Evolutionary conservation across 2,888 invertebrate genomes (phyloP).

Genomic region (Fragum whitleyi): DNA sequence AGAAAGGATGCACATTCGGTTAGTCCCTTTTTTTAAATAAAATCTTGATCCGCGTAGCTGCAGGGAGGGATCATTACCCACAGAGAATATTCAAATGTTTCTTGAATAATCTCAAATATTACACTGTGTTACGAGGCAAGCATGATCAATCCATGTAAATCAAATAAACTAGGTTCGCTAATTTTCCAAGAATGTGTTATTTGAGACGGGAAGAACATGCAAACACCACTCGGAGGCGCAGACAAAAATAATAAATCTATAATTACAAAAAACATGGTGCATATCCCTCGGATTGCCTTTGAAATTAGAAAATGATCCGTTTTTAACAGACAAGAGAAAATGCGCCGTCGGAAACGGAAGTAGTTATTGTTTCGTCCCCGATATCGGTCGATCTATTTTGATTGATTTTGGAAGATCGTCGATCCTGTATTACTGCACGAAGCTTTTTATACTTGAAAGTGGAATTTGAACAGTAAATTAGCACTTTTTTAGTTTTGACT

Average conservation of each 20-base stretch:
- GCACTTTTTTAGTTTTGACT: too few species aligned
- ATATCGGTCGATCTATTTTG: not conserved
- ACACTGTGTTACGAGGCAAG: not conserved
- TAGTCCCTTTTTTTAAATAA: too few species aligned
- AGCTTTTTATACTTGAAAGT: too few species aligned
- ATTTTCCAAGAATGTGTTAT: not conserved
- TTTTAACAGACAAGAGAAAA: not conserved
- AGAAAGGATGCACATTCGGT: too few species aligned
- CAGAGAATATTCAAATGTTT: too few species aligned
- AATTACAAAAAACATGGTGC: slow-evolving; percentile 16
- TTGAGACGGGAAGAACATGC: not conserved
- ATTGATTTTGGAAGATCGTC: too few species aligned
- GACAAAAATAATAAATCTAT: slow-evolving; percentile 15
- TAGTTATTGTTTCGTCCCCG: not conserved
- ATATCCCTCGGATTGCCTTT: slow-evolving; percentile 19
- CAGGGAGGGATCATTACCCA: too few species aligned
- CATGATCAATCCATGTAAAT: not conserved
- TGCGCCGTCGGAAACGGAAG: slow-evolving; percentile 12
- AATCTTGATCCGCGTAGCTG: too few species aligned
- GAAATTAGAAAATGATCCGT: slow-evolving; percentile 17
- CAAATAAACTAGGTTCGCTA: not conserved
- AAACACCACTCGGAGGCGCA: not conserved
- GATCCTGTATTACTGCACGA: too few species aligned
- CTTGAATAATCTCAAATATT: too few species aligned
- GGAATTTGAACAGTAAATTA: too few species aligned